Percentiles rank a stretch among this genome's conserved stretches.
Conservation (phyloP, 2,888 invertebrate genomes). For the Tetragonisca angustula region DNA sequence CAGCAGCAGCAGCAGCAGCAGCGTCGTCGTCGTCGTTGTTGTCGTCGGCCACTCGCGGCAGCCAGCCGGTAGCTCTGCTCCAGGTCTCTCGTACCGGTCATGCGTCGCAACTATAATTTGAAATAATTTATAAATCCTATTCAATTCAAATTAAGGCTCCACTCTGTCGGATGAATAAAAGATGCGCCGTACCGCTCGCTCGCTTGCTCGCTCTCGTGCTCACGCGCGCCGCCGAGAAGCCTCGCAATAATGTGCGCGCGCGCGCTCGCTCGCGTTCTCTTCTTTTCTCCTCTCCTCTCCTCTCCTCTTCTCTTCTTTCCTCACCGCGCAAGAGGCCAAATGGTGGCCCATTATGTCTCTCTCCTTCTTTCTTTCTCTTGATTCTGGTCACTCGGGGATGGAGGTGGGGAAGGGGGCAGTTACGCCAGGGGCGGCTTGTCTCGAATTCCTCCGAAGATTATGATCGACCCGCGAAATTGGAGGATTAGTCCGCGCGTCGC, state of each 20-base stretch:
- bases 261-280: slow-evolving; percentile 33
- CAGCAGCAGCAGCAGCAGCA: not conserved
- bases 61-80: slow-evolving; percentile 58
- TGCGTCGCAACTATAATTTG: slow-evolving; percentile 83
- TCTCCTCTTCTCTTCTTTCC: not conserved
- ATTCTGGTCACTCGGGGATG: slow-evolving; percentile 31
- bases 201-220: slow-evolving; percentile 39
- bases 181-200: slow-evolving; percentile 76
- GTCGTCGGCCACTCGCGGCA: slow-evolving; percentile 42
- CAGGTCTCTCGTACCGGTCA: slow-evolving; percentile 73
- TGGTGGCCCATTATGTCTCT: slow-evolving; percentile 75
- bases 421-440: slow-evolving; percentile 65
- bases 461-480: slow-evolving; percentile 55
- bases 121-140: slow-evolving; percentile 84
- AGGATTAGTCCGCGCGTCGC: slow-evolving; percentile 13
- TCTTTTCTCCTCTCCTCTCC: too few relatives aligned
- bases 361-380: not conserved
- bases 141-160: slow-evolving; percentile 84
- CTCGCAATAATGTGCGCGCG: slow-evolving; percentile 71
- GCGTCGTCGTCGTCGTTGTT: slow-evolving; percentile 46
- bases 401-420: slow-evolving; percentile 2
- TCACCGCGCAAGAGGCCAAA: slow-evolving; percentile 74
- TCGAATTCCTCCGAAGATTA: slow-evolving; percentile 61
- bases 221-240: slow-evolving; percentile 47
- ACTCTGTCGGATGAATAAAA: slow-evolving; percentile 84